These are phyloP conservation scores for Anoplius nigerrimus DNA, from an alignment of 2,888 invertebrate species.

Conservation along the genomic window DNA sequence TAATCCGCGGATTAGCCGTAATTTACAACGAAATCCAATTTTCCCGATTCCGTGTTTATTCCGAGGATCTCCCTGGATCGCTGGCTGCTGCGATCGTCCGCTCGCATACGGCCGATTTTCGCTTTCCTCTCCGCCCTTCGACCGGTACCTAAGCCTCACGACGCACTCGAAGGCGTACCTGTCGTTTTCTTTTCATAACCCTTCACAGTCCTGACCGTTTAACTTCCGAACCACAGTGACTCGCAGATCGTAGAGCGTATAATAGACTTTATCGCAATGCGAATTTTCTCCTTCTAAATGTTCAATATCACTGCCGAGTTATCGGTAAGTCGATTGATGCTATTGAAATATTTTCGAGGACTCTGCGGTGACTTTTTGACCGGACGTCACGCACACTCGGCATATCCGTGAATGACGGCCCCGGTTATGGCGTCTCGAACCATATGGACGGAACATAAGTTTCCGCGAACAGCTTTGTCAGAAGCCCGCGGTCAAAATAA, in stretches of 20 bases:
- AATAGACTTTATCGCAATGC: too few relatives aligned
- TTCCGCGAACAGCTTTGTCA: constrained; percentile 63
- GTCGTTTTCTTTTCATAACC: neutral
- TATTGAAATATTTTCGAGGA: neutral
- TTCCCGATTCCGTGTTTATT: constrained; percentile 53
- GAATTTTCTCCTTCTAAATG: neutral
- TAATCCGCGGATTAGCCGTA: constrained; percentile 63
- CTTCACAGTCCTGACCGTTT: too few relatives aligned
- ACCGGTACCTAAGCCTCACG: neutral
- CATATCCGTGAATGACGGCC: neutral
- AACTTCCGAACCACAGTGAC: too few relatives aligned
- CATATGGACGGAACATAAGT: constrained; percentile 44
- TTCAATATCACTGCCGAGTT: neutral
- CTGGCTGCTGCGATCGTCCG: neutral
- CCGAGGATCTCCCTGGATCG: constrained; percentile 31
- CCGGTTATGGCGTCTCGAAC: constrained; percentile 4
- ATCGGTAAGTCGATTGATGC: neutral
- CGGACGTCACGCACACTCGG: too few relatives aligned
- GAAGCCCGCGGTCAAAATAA: constrained; percentile 42
- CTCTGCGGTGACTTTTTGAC: too few relatives aligned
- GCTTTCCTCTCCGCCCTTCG: neutral
- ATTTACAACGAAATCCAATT: constrained; percentile 67
- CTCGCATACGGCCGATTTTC: too few relatives aligned
- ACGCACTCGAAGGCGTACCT: neutral
- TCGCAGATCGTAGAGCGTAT: too few relatives aligned